Percentiles rank a stretch among this genome's conserved stretches.
Evolutionary conservation across 2,888 invertebrate genomes (phyloP).

Genomic region (Plutella xylostella): DNA sequence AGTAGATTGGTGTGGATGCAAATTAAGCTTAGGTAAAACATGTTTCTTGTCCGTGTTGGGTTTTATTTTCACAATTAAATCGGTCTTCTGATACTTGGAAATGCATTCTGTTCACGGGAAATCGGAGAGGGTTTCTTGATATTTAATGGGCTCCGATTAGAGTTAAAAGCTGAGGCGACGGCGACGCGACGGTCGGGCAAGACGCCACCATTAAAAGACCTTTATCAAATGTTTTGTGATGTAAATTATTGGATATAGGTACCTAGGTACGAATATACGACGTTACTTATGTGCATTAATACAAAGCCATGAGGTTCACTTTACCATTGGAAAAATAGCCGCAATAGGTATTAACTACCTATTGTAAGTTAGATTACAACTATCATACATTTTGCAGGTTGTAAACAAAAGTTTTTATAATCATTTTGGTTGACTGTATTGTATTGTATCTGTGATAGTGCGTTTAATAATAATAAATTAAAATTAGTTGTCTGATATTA

Average conservation of each 20-base stretch:
- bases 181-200: not conserved
- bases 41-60: conserved; percentile 60
- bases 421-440: no score
- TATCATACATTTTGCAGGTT: no score
- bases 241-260: not conserved
- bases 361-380: no score
- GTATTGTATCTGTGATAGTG: no score
- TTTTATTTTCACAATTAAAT: conserved; percentile 69
- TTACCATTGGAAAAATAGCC: no score
- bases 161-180: conserved; percentile 54
- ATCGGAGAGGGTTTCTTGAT: conserved; percentile 56
- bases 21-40: conserved; percentile 67
- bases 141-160: conserved; percentile 68
- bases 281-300: no score
- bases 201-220: conserved; percentile 34
- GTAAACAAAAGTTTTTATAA: no score
- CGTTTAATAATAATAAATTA: no score
- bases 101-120: conserved; percentile 54
- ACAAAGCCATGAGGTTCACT: no score
- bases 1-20: conserved; percentile 34
- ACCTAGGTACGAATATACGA: not conserved
- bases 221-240: no score
- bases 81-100: conserved; percentile 62
- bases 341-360: no score
- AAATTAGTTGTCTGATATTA: no score